Evolutionary conservation across 2,113 vertebrate species (phyloP), one percentile per base, ranked within the genome.

Genomic region (Cyphomyrus plagiostoma): DNA sequence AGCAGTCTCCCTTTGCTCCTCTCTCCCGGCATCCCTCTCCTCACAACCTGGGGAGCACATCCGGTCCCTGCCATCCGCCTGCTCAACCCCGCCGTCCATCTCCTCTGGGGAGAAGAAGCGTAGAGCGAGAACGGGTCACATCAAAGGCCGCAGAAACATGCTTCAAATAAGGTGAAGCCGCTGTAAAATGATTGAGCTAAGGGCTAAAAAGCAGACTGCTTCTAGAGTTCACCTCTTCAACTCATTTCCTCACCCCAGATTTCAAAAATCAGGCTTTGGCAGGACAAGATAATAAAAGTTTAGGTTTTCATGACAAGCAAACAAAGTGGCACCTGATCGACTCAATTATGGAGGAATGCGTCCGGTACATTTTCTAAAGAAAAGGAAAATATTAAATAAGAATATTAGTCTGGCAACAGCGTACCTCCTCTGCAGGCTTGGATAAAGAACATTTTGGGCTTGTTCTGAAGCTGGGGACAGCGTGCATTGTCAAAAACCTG

Each of bases 391-490:
- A 48, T 23, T 45, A 21, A 10, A 45, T 83, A 21, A 84, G 10
- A 46, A 84, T 23, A 80, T 80, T 17, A 50, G 83, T 42, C 94
- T 96, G 95, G 94, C 95, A 96, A 94, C 95, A 95, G 95, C 95
- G 96, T 95, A 99, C 98, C 98, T 97, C 98, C 98, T 86, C 98
- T 96, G 93, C 98, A 99, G 90, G 98, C 98, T 93, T 99, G 98
- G 92, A 99, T 96, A 91, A 99, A 99, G 94, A 99, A 99, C 97
- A 99, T 98, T 93, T 99, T 99, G 2, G 98, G 98, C 92, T 99
- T 99, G 94, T 99, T 99, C 93, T 99, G 98, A 0, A 99, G 97
- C 90, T 95, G 94, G 0, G 98, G 97, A 93, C 98, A 98, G 95
- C 95, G 97, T 50, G 95, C 96, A 0, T 99, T 99, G 94, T 99